Evolutionary conservation across 2,113 vertebrate species (phyloP).

Genomic region (Prinia subflava): DNA sequence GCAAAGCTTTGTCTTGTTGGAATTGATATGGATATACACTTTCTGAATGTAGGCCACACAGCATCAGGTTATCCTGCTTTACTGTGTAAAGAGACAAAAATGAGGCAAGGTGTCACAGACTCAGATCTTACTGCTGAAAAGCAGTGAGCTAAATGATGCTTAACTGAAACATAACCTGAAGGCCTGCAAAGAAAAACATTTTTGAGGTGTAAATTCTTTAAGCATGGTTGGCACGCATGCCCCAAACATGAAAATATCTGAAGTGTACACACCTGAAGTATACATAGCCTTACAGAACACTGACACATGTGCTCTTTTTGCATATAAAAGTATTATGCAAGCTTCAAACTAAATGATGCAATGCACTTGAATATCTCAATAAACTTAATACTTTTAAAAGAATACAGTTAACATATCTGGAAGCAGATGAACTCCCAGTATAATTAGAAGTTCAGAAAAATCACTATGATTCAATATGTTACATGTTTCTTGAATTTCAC

Average conservation of each 20-base stretch:
- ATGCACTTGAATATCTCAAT: neutral
- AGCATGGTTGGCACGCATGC: neutral
- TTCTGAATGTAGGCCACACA: neutral
- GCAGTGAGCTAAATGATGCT: neutral
- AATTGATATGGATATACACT: neutral
- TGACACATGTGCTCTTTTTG: neutral
- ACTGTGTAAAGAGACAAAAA: neutral
- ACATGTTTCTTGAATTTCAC: neutral
- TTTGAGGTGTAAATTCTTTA: neutral
- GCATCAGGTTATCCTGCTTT: neutral
- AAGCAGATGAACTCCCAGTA: neutral
- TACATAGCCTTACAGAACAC: rapidly evolving
- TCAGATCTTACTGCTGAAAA: neutral
- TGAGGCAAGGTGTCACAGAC: neutral
- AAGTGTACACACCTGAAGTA: neutral
- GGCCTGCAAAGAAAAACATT: neutral
- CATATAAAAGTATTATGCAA: neutral
- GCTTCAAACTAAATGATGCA: neutral
- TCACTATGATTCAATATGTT: neutral
- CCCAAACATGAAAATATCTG: neutral
- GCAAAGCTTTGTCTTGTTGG: neutral
- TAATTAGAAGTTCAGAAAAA: neutral
- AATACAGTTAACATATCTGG: neutral
- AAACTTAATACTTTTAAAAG: neutral
- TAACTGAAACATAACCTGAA: neutral